Percentiles rank a stretch among this genome's conserved stretches.
These are phyloP conservation scores for Drosophila albomicans DNA, from an alignment of 1,140 invertebrate genomes.

Conservation along the genomic window DNA sequence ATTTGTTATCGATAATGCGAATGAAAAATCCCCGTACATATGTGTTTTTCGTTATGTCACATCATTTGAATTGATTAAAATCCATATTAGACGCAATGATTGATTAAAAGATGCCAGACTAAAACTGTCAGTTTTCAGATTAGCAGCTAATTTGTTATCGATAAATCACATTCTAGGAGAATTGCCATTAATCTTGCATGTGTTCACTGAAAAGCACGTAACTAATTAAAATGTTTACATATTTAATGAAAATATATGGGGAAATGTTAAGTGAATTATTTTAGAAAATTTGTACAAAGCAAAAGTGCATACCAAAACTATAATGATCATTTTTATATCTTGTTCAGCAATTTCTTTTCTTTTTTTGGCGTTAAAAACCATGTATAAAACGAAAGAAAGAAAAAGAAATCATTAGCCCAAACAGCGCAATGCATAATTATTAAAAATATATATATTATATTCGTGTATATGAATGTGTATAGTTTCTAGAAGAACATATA, in stretches of 20 bases:
- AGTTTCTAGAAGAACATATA: background rate
- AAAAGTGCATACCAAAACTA: too few relatives aligned
- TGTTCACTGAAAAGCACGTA: background rate
- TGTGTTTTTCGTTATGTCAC: background rate
- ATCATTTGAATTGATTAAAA: constrained; percentile 4
- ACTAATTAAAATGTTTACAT: background rate
- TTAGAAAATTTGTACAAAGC: too few relatives aligned
- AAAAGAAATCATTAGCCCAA: constrained; percentile 51
- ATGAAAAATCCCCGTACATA: background rate
- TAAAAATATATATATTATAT: constrained; percentile 50
- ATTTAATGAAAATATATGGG: background rate
- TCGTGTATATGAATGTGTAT: constrained; percentile 1
- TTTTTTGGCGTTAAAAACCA: constrained; percentile 18
- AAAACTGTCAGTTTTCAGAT: constrained; percentile 3
- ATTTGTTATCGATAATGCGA: constrained; percentile 14
- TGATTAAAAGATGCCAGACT: background rate
- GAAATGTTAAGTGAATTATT: background rate
- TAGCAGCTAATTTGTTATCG: constrained; percentile 1
- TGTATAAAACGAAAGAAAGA: constrained; percentile 1
- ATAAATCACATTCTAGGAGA: background rate
- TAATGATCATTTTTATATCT: background rate
- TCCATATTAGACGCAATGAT: constrained; percentile 1
- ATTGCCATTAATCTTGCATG: constrained; percentile 2
- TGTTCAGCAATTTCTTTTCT: background rate
- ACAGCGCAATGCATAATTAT: constrained; percentile 60